Evolutionary conservation across 2,113 vertebrate genomes (phyloP).

Genomic region (Ciconia maguari): DNA sequence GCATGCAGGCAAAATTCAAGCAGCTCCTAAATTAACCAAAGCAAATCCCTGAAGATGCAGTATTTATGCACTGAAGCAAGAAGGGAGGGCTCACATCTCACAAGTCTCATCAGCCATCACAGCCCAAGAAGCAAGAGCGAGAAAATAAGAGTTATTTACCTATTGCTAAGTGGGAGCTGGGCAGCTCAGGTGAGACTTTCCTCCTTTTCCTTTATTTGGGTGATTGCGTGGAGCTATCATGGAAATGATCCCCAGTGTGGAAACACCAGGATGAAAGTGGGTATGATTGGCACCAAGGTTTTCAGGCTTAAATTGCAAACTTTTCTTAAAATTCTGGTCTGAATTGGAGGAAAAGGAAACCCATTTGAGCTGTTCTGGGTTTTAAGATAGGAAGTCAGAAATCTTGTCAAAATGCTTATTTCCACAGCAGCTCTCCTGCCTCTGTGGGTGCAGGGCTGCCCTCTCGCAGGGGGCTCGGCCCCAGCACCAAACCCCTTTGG

Average conservation of each 20-base stretch:
- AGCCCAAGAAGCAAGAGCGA: neutral
- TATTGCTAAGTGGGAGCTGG: neutral
- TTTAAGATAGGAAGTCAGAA: neutral
- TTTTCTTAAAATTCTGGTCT: neutral
- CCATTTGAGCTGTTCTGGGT: neutral
- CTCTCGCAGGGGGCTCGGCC: neutral
- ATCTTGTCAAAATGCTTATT: neutral
- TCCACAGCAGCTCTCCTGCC: neutral
- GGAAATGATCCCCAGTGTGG: neutral
- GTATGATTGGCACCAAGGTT: neutral
- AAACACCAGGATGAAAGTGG: neutral
- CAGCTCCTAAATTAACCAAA: slow-evolving; percentile 69
- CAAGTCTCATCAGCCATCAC: neutral
- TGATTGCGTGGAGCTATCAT: neutral
- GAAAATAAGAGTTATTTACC: slow-evolving; percentile 27
- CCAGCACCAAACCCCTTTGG: neutral
- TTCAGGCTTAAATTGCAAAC: neutral
- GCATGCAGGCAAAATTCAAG: slow-evolving; percentile 42
- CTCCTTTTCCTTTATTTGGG: neutral
- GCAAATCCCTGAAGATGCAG: slow-evolving; percentile 42
- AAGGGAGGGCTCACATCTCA: slow-evolving; percentile 24
- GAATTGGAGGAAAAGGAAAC: neutral
- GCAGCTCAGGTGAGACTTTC: slow-evolving; percentile 24
- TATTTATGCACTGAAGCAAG: slow-evolving; percentile 51
- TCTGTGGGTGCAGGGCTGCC: accelerated